Evolutionary conservation across 2,888 invertebrate species (phyloP), one percentile per base, ranked within the genome.

Genomic region (Syrphus vitripennis): DNA sequence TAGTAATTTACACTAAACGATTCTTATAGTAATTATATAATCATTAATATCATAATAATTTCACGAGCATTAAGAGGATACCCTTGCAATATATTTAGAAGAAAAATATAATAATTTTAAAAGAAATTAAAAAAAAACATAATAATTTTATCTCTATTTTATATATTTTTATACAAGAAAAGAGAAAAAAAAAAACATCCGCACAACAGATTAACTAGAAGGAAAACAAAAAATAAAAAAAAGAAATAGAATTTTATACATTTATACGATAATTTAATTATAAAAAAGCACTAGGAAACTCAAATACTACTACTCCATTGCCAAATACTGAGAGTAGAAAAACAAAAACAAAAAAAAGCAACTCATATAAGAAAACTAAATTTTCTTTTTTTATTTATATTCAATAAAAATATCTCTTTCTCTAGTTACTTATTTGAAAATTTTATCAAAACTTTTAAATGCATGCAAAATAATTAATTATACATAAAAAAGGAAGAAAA

Each of bases 81-180:
- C 48, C 82, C 81, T 74, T 82, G 86, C 86, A 86, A 78, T 81
- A 77, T 81, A 86, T 74, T 78, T 77, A 86, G 81, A 84, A 80
- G 72, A 84, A 80, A 72, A 74, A 83, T 24, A 83, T 24, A 79
- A 78, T 45, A 59, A 74, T 78, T 83, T 83, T 24, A 50, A 50
- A 55, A 29, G 6, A 57, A 69, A 45, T 29, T 26, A 78, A 57
- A 71, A 72, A 48, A 67, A 80, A 80, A 37, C 10, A 81, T 63
- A 74, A 76, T 84, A 81, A 81, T 84, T 84, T 76, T 81, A 84
- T 72, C 83, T 80, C 74, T 79, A 84, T 84, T 84, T 84, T 80
- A 84, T 84, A 84, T 84, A 84, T 84, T 84, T 84, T 84, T 84
- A 81, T 84, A 84, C 84, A 84, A 84, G 70, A 71, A 75, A 59